Base-by-base conservation (phyloP, 2,113 vertebrate genomes). In the Polypterus bichir region DNA sequence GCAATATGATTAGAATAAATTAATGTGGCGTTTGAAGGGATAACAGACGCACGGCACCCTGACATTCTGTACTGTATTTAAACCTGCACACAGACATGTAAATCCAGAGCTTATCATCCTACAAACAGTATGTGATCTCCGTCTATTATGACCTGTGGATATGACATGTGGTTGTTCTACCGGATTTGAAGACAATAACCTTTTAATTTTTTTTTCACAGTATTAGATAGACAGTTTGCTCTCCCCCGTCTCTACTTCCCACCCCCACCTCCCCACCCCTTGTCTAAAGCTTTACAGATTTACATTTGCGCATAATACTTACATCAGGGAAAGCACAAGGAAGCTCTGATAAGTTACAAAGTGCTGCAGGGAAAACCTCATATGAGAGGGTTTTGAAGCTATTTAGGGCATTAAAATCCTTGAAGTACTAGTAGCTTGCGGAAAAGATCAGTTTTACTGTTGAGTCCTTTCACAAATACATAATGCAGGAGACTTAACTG, bases 401-500 rank as follows among this genome's bases (percentile, higher is more conserved):
- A 85, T 87, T 87, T 87, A 87, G 81, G 82, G 83, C 74, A 62
- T 83, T 87, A 79, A 85, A 83, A 85, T 82, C 82, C 84, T 83
- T 81, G 76, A 84, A 80, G 83, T 79, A 79, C 77, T 74, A 75
- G 75, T 77, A 77, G 82, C 83, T 83, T 11, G 69, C 64, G 79
- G 81, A 83, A 75, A 77, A 85, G 84, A 85, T 84, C 83, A 80
- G 81, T 81, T 75, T 67, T 79, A 74, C 81, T 74, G 79, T 73
- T 70, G 74, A 78, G 72, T 77, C 77, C 73, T 68, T 73, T 75
- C 76, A 75, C 76, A 85, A 51, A 51, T 27, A 51, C 79, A 85
- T 79, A 84, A 83, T 83, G 70, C 73, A 44, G 59, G 54, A 55
- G 48, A 63, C 27, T 27, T 27, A 27, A 27, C 27, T 27, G 27